Percentiles rank a stretch among this genome's conserved stretches.
Evolutionary conservation across 2,888 invertebrate species (phyloP).

Genomic region (Spicauda simplicius): DNA sequence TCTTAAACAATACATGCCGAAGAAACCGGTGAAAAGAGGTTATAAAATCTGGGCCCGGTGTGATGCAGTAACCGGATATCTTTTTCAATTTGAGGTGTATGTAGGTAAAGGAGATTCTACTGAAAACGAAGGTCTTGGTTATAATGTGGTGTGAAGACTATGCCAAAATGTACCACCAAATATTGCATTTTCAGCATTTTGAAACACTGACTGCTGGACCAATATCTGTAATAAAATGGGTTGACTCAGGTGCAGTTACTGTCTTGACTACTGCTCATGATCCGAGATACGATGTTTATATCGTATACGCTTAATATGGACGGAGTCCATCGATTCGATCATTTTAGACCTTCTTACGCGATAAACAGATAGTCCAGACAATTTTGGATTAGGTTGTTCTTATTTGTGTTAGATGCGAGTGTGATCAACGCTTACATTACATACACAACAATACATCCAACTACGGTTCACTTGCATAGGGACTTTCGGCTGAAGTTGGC

Average conservation of each 20-base stretch:
- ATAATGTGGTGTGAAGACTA: conserved; percentile 1
- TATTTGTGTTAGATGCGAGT: conserved; percentile 26
- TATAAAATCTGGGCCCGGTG: background rate
- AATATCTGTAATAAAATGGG: conserved; percentile 31
- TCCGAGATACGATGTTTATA: conserved; percentile 34
- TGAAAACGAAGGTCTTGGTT: background rate
- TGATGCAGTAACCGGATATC: background rate
- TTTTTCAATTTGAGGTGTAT: background rate
- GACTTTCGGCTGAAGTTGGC: conserved; percentile 41
- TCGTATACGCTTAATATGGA: conserved; percentile 43
- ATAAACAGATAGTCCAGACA: conserved; percentile 38
- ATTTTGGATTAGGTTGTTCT: conserved; percentile 40
- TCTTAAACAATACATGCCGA: background rate
- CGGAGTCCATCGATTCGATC: conserved; percentile 39
- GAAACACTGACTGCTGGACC: conserved; percentile 11
- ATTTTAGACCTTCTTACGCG: background rate
- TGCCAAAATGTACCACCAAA: background rate
- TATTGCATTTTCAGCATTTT: background rate
- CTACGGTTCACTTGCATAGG: conserved; percentile 40
- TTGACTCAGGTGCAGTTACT: conserved; percentile 13
- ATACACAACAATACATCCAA: conserved; percentile 41
- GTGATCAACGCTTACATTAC: conserved; percentile 40
- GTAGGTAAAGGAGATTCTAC: background rate
- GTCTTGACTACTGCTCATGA: conserved; percentile 35
- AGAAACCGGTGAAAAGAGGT: background rate